Percentiles rank a stretch among this genome's conserved stretches.
Evolutionary conservation across 53 echinoderm and acorn worm species (phyloP).

Genomic region (Echinarachnius parma): DNA sequence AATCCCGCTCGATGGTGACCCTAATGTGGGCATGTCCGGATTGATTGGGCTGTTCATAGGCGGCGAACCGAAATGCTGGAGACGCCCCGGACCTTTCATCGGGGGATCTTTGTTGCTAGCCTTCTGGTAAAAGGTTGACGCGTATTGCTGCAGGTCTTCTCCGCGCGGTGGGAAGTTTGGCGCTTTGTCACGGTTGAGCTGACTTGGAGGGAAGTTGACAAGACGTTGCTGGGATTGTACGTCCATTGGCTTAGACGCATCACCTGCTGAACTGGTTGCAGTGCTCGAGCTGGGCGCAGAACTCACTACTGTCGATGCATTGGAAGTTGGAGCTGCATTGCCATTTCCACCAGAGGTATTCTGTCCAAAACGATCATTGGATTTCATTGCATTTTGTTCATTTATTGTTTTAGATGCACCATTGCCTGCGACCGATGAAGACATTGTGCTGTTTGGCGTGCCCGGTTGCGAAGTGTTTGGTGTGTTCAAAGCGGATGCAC

Average conservation of each 20-base stretch:
- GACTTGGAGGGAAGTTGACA: constrained; percentile 95
- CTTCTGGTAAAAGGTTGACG: constrained; percentile 97
- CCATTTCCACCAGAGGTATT: not conserved
- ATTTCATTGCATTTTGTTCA: not conserved
- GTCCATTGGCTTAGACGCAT: constrained; percentile 31
- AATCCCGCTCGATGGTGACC: constrained; percentile 50
- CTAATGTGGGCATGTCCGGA: constrained; percentile 58
- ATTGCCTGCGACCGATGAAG: constrained; percentile 20
- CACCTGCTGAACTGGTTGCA: constrained; percentile 24
- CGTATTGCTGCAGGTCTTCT: constrained; percentile 94
- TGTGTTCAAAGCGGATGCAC: constrained; percentile 3
- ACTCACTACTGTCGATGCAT: constrained; percentile 26
- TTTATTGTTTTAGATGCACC: not conserved
- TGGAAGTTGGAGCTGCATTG: constrained; percentile 25
- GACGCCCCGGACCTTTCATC: constrained; percentile 44
- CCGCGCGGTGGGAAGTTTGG: constrained; percentile 99
- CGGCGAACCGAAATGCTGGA: constrained; percentile 89
- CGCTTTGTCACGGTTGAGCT: constrained; percentile 93
- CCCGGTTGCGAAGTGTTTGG: constrained; percentile 44
- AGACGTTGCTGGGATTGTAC: constrained; percentile 69
- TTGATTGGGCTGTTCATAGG: constrained; percentile 73
- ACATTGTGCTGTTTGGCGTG: constrained; percentile 23
- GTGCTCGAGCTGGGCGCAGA: constrained; percentile 21
- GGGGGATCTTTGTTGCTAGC: constrained; percentile 59
- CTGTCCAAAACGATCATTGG: not conserved